Evolutionary conservation across 2,888 invertebrate species (phyloP).

Genomic region (Salticus scenicus): DNA sequence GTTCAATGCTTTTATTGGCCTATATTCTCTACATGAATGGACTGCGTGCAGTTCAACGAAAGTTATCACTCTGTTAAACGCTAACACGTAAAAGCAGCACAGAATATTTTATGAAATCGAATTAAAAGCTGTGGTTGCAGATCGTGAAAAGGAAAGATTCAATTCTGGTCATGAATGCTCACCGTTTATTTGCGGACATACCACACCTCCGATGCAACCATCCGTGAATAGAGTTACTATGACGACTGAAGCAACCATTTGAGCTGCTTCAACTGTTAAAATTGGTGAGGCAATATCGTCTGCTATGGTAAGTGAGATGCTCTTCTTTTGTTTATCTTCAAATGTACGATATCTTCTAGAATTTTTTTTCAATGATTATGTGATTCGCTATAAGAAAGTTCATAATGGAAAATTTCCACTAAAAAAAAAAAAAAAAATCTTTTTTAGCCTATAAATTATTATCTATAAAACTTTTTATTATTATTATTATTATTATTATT

Average conservation of each 20-base stretch:
- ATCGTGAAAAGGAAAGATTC: background rate
- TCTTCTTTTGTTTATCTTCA: background rate
- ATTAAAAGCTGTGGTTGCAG: conserved; percentile 5
- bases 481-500: too few species aligned
- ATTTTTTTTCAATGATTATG: background rate
- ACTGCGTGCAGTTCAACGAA: too few species aligned
- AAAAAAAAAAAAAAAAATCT: too few species aligned
- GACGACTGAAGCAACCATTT: conserved; percentile 47
- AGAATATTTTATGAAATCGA: too few species aligned
- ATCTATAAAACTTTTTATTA: too few species aligned
- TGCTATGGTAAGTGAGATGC: conserved; percentile 10
- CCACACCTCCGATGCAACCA: conserved; percentile 46
- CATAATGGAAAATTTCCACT: background rate
- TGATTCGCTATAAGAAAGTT: background rate
- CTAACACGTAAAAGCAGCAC: too few species aligned
- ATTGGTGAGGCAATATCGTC: background rate
- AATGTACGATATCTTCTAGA: background rate
- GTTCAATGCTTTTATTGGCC: too few species aligned
- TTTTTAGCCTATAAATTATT: too few species aligned
- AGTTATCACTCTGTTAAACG: too few species aligned
- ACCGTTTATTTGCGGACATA: conserved; percentile 51
- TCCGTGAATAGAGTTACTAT: conserved; percentile 56
- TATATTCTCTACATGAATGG: too few species aligned
- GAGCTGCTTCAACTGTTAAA: background rate
- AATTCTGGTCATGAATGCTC: conserved; percentile 47